Base-by-base conservation (phyloP, 2,888 invertebrate genomes). In the Creontiades dilutus region DNA sequence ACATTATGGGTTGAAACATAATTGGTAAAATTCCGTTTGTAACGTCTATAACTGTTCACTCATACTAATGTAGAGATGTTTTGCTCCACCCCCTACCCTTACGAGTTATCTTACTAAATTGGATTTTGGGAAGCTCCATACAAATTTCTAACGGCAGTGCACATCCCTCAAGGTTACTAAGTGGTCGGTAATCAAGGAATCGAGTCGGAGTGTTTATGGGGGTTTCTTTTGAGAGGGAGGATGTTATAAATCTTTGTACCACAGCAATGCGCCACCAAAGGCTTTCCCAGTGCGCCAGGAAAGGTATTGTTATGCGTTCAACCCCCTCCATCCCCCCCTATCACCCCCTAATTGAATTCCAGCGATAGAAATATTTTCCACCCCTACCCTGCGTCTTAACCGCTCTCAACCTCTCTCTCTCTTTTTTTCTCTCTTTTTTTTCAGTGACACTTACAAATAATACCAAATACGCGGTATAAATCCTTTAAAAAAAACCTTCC, bases 401-500 rank as follows among this genome's bases (percentile, higher is more conserved):
- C 37, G 27, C 86, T 28, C 68, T 37, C 48, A 57, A 28, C n/a
- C 19, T 57, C 19, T 19, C 47, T 47, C 47, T 52, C n/a, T n/a
- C n/a, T n/a, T n/a, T n/a, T n/a, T n/a, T n/a, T n/a, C n/a, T n/a
- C n/a, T n/a, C n/a, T n/a, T n/a, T 47, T 46, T 47, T 9, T n/a
- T 19, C 61, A 52, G 80, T 80, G 88, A 88, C 88, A 81, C 81
- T 80, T 89, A 89, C 89, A 89, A 89, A 89, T 80, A 88, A 89
- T 81, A 89, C 89, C 89, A 89, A 89, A 89, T 81, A 81, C 81
- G 81, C 89, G 81, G 80, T 89, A 89, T 89, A 89, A 89, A 89
- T 89, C 89, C 82, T 89, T n/a, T 61, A n/a, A 89, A 82, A 81
- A 81, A 88, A 88, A 80, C 23, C 68, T 86, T 68, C 61, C 68